Percentiles rank a stretch among this genome's conserved stretches.
Evolutionary conservation across 1,140 invertebrate species (phyloP).

Genomic region (Bicyclus anynana): DNA sequence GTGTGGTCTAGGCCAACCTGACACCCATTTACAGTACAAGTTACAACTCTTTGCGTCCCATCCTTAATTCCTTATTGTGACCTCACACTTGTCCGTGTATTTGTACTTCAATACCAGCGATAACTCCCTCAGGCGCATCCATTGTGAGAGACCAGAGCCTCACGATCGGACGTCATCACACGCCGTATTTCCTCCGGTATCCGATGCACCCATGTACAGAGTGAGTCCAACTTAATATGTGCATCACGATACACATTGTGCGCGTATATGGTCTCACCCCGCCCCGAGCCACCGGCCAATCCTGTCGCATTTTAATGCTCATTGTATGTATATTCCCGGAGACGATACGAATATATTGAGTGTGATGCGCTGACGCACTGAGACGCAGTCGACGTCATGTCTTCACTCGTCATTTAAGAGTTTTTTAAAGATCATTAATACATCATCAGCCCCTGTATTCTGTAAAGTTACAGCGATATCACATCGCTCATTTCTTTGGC

Average conservation of each 20-base stretch:
- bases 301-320: conserved; percentile 68
- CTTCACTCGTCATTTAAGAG: no score
- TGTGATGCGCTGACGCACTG: conserved; percentile 38
- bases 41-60: no score
- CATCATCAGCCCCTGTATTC: no score
- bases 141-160: conserved; percentile 61
- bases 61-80: no score
- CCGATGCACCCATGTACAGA: conserved; percentile 64
- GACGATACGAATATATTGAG: conserved; percentile 65
- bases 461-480: no score
- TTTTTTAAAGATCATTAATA: no score
- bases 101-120: conserved; percentile 13
- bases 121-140: conserved; percentile 42
- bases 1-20: no score
- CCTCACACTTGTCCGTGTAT: no score
- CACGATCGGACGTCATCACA: conserved; percentile 62
- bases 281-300: conserved; percentile 61
- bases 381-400: no score
- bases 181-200: conserved; percentile 58
- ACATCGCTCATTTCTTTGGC: no score
- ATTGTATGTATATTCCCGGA: conserved; percentile 72
- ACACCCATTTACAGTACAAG: no score
- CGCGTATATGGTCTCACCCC: conserved; percentile 60
- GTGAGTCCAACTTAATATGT: conserved; percentile 75
- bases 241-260: conserved; percentile 66